These are phyloP conservation scores for Vultur gryphus DNA, from an alignment of 2,797 vertebrate genomes.

Conservation along the genomic window DNA sequence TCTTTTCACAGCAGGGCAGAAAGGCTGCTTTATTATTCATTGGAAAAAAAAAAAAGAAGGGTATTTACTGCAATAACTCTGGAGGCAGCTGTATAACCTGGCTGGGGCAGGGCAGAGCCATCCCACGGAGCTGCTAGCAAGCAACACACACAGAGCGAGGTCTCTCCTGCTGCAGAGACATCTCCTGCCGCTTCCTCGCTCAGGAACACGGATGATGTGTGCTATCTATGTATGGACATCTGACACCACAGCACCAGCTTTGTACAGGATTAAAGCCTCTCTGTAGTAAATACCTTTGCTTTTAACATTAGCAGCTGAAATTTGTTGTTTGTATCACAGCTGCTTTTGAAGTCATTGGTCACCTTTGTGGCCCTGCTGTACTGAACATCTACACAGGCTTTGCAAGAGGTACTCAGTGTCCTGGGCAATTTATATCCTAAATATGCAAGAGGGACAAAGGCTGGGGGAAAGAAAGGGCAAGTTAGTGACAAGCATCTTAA, in stretches of 20 bases:
- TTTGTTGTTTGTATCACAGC: neutral
- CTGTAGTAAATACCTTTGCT: neutral
- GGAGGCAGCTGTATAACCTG: neutral
- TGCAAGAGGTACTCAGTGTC: neutral
- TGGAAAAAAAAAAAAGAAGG: accelerated
- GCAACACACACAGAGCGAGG: neutral
- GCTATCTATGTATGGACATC: neutral
- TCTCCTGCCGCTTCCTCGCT: neutral
- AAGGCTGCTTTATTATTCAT: neutral
- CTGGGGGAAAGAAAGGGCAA: neutral
- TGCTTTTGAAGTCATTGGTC: neutral
- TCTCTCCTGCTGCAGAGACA: neutral
- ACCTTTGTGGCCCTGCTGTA: neutral
- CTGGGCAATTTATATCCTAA: neutral
- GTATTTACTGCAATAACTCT: neutral
- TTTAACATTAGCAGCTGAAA: neutral
- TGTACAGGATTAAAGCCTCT: neutral
- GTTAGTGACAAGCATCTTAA: neutral
- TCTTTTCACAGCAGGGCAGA: neutral
- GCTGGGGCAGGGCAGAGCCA: neutral
- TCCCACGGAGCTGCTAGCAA: neutral
- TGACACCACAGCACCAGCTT: neutral
- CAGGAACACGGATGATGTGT: neutral
- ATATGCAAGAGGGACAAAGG: neutral
- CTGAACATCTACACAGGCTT: neutral